Base-by-base conservation (phyloP, 2,113 vertebrate species). In the Tor tambroides region DNA sequence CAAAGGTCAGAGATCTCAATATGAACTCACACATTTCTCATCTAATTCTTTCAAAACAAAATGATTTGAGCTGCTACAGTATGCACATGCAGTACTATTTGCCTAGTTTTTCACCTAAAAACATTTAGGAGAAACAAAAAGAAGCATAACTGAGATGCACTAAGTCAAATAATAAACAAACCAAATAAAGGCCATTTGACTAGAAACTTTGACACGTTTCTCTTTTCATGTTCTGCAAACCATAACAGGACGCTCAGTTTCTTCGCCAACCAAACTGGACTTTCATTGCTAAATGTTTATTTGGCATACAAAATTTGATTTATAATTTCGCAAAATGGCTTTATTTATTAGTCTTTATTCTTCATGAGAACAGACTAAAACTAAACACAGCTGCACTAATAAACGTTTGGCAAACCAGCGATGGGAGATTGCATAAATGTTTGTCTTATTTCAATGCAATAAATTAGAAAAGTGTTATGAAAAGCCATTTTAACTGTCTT, bases 311-410 rank as follows among this genome's bases (percentile, higher is more conserved):
- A 9, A 15, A 30, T 30, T 19, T 43, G 38, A 75, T 41, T n/a
- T 51, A 77, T 30, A 28, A 51, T 77, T 51, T 77, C 7, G 12
- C 10, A 19, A 12, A n/a, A 23, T 21, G 3, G 4, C 8, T 21
- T 19, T 9, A 51, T 77, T 19, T 77, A 28, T 77, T 51, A 30
- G 75, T 30, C 46, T 51, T 77, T 77, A 19, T 51, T 77, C 75
- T 77, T 51, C 15, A 46, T 77, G 75, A 51, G 26, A 46, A 76
- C n/a, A 76, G 35, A 51, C 41, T 46, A 15, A 75, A 75, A 41
- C 75, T 46, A 77, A 77, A 77, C 41, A 77, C 75, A 49, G 75
- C 75, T 77, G 75, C 75, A 49, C 41, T 3, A 6, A 77, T 23
- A 77, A 49, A 30, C 7, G 0, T 28, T 77, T 51, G 46, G 46